These are phyloP conservation scores for Melieria crassipennis DNA, from an alignment of 2,888 invertebrate species.

Conservation along the genomic window DNA sequence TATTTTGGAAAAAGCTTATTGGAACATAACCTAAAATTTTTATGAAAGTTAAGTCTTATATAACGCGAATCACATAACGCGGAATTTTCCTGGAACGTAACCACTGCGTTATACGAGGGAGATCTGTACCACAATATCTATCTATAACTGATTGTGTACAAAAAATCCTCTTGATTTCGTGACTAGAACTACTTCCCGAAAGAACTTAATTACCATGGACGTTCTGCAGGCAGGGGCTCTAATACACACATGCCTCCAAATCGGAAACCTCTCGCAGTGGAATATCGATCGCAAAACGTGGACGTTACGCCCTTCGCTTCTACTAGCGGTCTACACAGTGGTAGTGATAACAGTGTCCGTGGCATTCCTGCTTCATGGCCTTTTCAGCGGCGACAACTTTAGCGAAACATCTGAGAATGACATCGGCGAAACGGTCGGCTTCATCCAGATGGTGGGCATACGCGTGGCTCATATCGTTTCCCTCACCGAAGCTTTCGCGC, in stretches of 20 bases:
- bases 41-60: no score
- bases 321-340: slow-evolving; percentile 50
- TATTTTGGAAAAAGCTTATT: no score
- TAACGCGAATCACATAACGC: no score
- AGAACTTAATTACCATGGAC: slow-evolving; percentile 46
- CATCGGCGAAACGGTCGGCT: slow-evolving; percentile 56
- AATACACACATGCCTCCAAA: slow-evolving; percentile 48
- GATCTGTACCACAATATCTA: no score
- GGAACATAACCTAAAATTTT: no score
- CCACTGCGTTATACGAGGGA: no score
- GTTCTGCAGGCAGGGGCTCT: slow-evolving; percentile 47
- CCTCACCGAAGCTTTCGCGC: slow-evolving; percentile 53
- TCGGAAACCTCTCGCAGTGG: slow-evolving; percentile 50
- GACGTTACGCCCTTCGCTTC: slow-evolving; percentile 42
- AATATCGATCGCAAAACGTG: slow-evolving; percentile 42
- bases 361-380: slow-evolving; percentile 44
- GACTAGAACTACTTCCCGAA: no score
- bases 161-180: no score
- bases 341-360: slow-evolving; percentile 42
- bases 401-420: slow-evolving; percentile 38
- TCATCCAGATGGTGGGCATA: slow-evolving; percentile 58
- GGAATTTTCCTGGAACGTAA: no score
- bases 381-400: slow-evolving; percentile 43
- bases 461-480: slow-evolving; percentile 55
- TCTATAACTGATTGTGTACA: no score